Evolutionary conservation across 2,113 vertebrate species (phyloP), one percentile per base, ranked within the genome.

Genomic region (Nymphicus hollandicus): DNA sequence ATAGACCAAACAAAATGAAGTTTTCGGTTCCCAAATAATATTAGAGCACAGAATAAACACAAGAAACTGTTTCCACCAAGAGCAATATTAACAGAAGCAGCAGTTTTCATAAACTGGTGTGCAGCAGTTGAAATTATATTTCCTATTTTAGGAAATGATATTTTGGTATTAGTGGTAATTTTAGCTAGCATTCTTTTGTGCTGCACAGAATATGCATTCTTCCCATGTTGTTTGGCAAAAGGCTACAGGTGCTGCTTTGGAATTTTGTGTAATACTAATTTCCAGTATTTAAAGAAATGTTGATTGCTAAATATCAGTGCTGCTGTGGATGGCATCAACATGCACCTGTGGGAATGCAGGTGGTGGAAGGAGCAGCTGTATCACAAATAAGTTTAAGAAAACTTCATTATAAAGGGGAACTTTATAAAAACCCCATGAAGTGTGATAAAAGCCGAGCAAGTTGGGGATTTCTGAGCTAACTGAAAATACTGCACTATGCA

Each of bases 151-250:
- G 22, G 28, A 31, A 14, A 16, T 9, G 1, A 0, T 8, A 1
- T 12, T n/a, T 41, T 56, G 47, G 0, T 31, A 5, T 31, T 7
- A 2, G 3, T 43, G n/a, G 47, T 37, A 19, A 3, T 53, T 65
- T 8, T 9, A 41, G 10, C 28, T 41, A 31, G 49, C 44, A 16
- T 8, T 66, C 24, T n/a, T 1, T 9, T 43, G 63, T 71, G 58
- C 74, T 65, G 18, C 41, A 3, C 17, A 52, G 28, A 39, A 69
- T 23, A 4, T 0, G 1, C 5, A 10, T 47, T 11, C 41, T 53
- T 72, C 35, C n/a, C 17, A 0, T 15, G 18, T 14, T 39, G 37
- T 10, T 4, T n/a, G 64, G 33, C 25, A 5, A 77, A 6, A 56
- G 50, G 64, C 86, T 46, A 35, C 4, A 24, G 52, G 33, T 63